Evolutionary conservation across 2,113 vertebrate genomes (phyloP).

Genomic region (Sardina pilchardus): DNA sequence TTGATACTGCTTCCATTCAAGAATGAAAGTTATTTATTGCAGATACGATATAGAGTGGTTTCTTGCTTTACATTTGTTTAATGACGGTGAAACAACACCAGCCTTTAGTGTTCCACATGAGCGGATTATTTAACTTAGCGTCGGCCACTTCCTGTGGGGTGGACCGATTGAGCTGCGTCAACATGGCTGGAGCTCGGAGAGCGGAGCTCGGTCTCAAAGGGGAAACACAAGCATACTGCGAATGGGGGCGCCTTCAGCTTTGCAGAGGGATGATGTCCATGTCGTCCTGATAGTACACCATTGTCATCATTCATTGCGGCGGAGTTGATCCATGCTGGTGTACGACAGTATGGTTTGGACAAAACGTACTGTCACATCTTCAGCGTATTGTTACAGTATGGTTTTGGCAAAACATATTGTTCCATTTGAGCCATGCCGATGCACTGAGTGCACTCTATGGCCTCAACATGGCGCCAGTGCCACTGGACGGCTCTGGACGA

Average conservation of each 20-base stretch:
- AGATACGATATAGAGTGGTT: slow-evolving; percentile 76
- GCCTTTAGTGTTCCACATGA: slow-evolving; percentile 75
- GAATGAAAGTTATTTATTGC: slow-evolving; percentile 84
- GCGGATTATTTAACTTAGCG: slow-evolving; percentile 67
- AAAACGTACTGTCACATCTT: slow-evolving; percentile 43
- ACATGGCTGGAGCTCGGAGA: slow-evolving; percentile 19
- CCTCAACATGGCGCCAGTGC: slow-evolving; percentile 29
- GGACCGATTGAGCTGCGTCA: not conserved
- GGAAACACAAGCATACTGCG: slow-evolving; percentile 43
- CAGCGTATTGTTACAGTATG: too few relatives aligned
- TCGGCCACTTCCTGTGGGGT: slow-evolving; percentile 20
- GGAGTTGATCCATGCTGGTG: slow-evolving; percentile 37
- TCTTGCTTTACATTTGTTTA: slow-evolving; percentile 77
- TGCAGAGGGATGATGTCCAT: slow-evolving; percentile 31
- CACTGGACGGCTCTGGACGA: slow-evolving; percentile 14
- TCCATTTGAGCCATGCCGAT: slow-evolving; percentile 41
- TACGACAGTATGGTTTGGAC: slow-evolving; percentile 47
- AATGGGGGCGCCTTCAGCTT: slow-evolving; percentile 19
- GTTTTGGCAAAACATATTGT: slow-evolving; percentile 43
- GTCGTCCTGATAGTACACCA: not conserved
- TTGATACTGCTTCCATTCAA: slow-evolving; percentile 84
- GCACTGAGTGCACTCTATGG: slow-evolving; percentile 42
- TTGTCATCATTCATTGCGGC: slow-evolving; percentile 42
- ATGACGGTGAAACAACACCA: slow-evolving; percentile 54
- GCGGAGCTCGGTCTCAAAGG: not conserved